Conservation (phyloP, 2,888 invertebrate species). For the Dichetophora obliterata region DNA sequence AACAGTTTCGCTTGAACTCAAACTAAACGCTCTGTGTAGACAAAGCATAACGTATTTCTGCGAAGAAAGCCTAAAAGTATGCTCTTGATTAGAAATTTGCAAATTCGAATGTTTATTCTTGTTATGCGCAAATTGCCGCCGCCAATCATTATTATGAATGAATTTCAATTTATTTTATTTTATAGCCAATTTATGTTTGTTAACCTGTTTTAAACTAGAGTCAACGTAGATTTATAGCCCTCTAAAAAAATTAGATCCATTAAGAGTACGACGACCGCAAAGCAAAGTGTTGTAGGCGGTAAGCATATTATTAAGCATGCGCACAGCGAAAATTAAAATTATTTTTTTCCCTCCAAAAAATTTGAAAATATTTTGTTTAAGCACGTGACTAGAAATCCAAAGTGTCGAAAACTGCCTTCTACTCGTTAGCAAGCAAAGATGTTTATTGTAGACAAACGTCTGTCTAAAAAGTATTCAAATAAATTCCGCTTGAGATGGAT, state of each 20-base stretch:
- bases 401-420: neutral
- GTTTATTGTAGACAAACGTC: neutral
- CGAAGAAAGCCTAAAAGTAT: neutral
- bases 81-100: neutral
- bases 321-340: neutral
- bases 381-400: slow-evolving; percentile 19
- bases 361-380: slow-evolving; percentile 23
- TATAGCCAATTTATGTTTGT: slow-evolving; percentile 16
- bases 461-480: neutral
- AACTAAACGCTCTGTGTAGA: neutral
- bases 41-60: neutral
- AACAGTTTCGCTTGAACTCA: too few species aligned
- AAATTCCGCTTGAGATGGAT: neutral
- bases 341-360: neutral
- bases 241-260: neutral
- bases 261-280: neutral
- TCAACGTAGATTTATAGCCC: slow-evolving; percentile 6
- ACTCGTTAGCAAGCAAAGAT: neutral
- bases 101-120: neutral
- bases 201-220: slow-evolving; percentile 21
- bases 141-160: neutral
- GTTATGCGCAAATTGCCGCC: neutral
- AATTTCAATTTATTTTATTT: neutral
- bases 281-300: neutral
- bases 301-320: slow-evolving; percentile 7